Conservation (phyloP, 2,113 vertebrate genomes). For the Phalacrocorax aristotelis region DNA sequence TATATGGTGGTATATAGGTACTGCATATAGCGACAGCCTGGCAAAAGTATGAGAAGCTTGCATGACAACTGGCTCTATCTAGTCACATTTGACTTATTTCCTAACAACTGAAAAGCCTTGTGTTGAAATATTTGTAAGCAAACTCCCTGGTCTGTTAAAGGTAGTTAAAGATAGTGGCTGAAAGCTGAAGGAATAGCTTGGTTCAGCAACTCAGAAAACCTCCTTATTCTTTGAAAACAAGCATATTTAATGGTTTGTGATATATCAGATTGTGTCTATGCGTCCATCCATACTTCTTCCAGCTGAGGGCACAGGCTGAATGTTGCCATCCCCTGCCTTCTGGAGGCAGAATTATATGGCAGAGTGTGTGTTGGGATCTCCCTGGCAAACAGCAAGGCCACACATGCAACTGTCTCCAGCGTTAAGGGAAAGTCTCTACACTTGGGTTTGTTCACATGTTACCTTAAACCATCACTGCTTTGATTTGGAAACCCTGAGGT, state of each 20-base stretch:
- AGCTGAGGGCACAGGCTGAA: background rate
- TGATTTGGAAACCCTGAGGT: background rate
- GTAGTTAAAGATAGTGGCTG: background rate
- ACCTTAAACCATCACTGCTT: background rate
- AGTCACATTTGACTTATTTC: slow-evolving; percentile 44
- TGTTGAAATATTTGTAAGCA: slow-evolving; percentile 58
- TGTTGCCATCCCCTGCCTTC: background rate
- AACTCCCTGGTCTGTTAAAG: background rate
- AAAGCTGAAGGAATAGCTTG: background rate
- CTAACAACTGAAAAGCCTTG: slow-evolving; percentile 51
- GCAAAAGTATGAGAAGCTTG: slow-evolving; percentile 26
- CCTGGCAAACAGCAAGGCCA: background rate
- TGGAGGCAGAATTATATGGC: background rate
- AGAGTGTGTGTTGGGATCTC: background rate
- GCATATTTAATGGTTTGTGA: background rate
- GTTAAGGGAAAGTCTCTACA: background rate
- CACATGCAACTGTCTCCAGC: background rate
- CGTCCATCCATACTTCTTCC: background rate
- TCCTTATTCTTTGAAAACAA: background rate
- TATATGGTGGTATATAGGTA: background rate
- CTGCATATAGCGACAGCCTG: background rate
- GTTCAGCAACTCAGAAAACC: background rate
- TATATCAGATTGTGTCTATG: background rate
- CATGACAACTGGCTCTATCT: slow-evolving; percentile 40
- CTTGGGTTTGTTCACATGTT: background rate